phyloP scores from a whole-genome alignment of 2,888 invertebrate species.

The Nebria brevicollis region DNA sequence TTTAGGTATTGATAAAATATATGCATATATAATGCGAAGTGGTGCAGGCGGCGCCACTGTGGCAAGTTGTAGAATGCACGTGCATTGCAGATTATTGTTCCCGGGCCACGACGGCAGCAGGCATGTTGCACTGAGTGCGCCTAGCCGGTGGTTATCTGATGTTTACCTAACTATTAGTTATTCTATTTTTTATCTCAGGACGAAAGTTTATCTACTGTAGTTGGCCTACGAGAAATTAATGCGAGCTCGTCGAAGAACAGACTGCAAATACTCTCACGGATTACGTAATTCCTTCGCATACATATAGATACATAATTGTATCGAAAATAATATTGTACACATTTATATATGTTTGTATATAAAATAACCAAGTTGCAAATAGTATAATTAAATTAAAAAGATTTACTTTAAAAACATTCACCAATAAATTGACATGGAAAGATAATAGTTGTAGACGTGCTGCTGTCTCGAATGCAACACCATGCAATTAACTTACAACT shows the following conservation, averaged over 20 bases:
- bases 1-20: not conserved
- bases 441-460: conserved; percentile 33
- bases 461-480: conserved; percentile 14
- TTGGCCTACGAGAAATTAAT: conserved; percentile 21
- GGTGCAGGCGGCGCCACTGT: not conserved
- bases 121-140: conserved; percentile 5
- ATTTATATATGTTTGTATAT: not conserved
- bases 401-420: conserved; percentile 36
- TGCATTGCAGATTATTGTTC: conserved; percentile 20
- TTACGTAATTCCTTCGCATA: not conserved
- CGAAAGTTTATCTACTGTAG: conserved; percentile 19
- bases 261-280: not conserved
- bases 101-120: conserved; percentile 9
- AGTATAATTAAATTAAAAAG: conserved; percentile 44
- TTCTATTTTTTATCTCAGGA: conserved; percentile 7
- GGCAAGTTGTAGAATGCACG: conserved; percentile 11
- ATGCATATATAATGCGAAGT: not conserved
- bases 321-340: not conserved
- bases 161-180: conserved; percentile 28
- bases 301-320: not conserved
- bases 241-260: not conserved
- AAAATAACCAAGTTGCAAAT: no score
- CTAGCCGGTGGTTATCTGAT: conserved; percentile 24
- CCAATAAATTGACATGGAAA: conserved; percentile 43
- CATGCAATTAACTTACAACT: conserved; percentile 36